These are phyloP conservation scores for Petromus typicus DNA, from an alignment of 2,113 vertebrate genomes.

Conservation along the genomic window DNA sequence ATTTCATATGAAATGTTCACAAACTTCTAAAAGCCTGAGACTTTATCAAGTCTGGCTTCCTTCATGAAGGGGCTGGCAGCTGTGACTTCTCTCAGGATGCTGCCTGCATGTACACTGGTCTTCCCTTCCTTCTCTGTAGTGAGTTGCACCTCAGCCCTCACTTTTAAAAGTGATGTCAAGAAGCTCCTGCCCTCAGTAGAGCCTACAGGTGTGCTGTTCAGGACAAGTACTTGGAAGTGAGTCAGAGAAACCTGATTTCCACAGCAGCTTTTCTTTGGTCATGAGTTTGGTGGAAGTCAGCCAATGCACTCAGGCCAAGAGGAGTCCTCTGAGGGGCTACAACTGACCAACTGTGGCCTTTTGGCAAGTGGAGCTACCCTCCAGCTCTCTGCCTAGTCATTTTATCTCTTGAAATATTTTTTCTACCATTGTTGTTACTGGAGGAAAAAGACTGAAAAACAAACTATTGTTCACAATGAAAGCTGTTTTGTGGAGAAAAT, in stretches of 20 bases:
- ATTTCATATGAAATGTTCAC: background rate
- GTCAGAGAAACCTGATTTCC: background rate
- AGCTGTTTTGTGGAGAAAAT: conserved; percentile 62
- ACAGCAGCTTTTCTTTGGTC: background rate
- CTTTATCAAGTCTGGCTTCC: background rate
- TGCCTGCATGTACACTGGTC: rapidly evolving
- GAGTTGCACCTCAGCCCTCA: background rate
- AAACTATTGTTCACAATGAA: conserved; percentile 46
- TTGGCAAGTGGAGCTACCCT: background rate
- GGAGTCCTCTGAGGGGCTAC: background rate
- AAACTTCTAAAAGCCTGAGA: background rate
- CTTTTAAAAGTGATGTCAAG: background rate
- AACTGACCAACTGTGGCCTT: background rate
- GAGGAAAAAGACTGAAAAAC: conserved; percentile 43
- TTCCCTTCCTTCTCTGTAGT: background rate
- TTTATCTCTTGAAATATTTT: conserved; percentile 28
- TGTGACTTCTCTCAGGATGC: background rate
- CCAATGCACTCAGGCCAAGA: background rate
- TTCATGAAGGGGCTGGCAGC: rapidly evolving
- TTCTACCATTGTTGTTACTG: background rate
- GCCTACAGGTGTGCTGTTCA: background rate
- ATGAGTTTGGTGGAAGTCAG: background rate
- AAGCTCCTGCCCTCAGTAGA: background rate
- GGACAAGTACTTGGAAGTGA: background rate
- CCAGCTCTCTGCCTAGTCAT: background rate